Conservation (phyloP, 2,888 invertebrate species). For the Platerodrilus igneus region DNA sequence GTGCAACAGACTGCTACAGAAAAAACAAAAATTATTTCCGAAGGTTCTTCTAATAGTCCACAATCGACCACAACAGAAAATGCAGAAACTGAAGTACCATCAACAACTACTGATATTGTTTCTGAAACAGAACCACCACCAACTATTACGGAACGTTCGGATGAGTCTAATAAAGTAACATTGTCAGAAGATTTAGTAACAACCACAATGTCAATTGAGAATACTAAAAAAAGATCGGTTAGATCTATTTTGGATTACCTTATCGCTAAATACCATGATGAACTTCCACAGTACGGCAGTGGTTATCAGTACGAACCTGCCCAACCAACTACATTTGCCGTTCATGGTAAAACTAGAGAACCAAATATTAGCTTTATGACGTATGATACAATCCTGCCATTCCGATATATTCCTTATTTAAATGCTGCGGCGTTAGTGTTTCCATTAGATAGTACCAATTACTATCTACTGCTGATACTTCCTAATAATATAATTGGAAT, state of each 20-base stretch:
- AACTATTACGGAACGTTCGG: no score
- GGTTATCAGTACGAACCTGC: conserved; percentile 29
- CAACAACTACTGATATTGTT: no score
- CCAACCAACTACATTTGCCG: conserved; percentile 40
- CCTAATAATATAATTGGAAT: conserved; percentile 60
- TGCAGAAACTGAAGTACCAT: not conserved
- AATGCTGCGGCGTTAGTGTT: conserved; percentile 69
- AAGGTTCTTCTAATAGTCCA: not conserved
- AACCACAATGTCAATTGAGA: not conserved
- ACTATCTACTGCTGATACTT: conserved; percentile 70
- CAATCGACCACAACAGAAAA: not conserved
- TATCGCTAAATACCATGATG: conserved; percentile 37
- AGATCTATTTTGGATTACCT: conserved; percentile 44
- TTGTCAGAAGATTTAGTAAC: no score
- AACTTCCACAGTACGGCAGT: conserved; percentile 8
- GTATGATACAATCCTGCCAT: conserved; percentile 73
- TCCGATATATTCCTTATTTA: conserved; percentile 66
- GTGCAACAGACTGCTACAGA: no score
- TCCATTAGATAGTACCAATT: conserved; percentile 74
- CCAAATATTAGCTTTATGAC: conserved; percentile 62
- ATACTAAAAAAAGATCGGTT: conserved; percentile 16
- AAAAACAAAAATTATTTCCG: not conserved
- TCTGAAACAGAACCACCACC: no score
- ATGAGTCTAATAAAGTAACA: no score
- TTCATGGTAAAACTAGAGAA: conserved; percentile 49